Evolutionary conservation across 1,140 invertebrate genomes (phyloP).

Genomic region (Temnothorax nylanderi): DNA sequence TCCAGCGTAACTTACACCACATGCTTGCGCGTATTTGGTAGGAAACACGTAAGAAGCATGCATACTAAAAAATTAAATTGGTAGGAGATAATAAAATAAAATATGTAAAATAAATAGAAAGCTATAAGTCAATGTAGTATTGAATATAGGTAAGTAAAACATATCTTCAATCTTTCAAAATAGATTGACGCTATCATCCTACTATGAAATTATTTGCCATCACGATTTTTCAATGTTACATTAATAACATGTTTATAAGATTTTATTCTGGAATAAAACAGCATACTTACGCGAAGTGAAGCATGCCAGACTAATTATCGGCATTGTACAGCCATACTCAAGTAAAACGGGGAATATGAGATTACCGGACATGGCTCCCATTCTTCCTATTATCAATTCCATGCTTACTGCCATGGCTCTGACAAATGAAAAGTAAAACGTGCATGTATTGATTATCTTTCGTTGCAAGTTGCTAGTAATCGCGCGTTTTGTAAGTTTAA

Average conservation of each 20-base stretch:
- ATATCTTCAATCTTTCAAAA: not conserved
- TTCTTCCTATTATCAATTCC: conserved; percentile 84
- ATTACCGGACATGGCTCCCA: conserved; percentile 84
- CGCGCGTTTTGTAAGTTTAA: not conserved
- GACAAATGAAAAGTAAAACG: conserved; percentile 66
- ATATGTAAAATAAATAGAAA: not conserved
- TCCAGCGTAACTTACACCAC: conserved; percentile 60
- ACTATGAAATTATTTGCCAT: not conserved
- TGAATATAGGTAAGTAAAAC: not conserved
- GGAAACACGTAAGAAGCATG: conserved; percentile 72
- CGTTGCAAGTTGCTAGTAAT: not conserved
- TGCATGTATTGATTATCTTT: not conserved
- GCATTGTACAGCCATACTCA: conserved; percentile 81
- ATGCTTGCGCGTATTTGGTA: conserved; percentile 72
- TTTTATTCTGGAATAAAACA: conserved; percentile 14
- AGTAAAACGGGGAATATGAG: conserved; percentile 85
- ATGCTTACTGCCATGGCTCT: conserved; percentile 86
- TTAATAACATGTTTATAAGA: conserved; percentile 22
- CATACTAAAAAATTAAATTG: conserved; percentile 71
- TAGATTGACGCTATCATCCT: not conserved
- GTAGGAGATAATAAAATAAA: not conserved
- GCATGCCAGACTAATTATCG: conserved; percentile 81
- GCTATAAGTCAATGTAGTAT: not conserved
- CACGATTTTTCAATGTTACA: not conserved
- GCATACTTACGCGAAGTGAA: conserved; percentile 82